phyloP scores from a whole-genome alignment of 2,888 invertebrate species.

The Achlya flavicornis region DNA sequence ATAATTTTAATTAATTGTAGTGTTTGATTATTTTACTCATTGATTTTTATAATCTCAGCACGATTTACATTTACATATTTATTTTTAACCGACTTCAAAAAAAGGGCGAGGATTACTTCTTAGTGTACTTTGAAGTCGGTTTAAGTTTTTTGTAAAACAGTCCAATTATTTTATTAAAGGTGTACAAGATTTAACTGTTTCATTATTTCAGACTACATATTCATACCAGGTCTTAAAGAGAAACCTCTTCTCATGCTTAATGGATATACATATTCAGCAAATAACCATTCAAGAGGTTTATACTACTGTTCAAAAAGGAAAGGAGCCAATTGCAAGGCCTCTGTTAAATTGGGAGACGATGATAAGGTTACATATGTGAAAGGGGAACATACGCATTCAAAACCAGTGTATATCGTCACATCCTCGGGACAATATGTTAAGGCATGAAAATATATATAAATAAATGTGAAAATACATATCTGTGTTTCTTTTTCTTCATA shows the following conservation, averaged over 20 bases:
- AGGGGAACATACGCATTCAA: conserved; percentile 33
- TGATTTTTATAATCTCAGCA: no score
- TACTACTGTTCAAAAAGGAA: conserved; percentile 22
- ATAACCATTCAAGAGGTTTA: conserved; percentile 2
- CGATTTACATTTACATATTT: no score
- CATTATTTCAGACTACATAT: background rate
- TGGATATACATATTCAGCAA: conserved; percentile 1
- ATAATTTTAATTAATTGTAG: no score
- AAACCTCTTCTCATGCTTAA: conserved; percentile 13
- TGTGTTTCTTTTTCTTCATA: no score
- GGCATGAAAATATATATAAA: background rate
- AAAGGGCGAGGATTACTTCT: no score
- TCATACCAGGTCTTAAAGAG: background rate
- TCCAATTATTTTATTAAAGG: background rate
- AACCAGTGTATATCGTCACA: conserved; percentile 33
- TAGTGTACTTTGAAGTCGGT: no score
- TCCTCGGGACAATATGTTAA: conserved; percentile 19
- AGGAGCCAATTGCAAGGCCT: conserved; percentile 27
- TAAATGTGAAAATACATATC: background rate
- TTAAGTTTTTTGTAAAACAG: no score
- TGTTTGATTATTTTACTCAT: no score
- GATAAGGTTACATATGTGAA: conserved; percentile 13
- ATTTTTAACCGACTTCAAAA: no score
- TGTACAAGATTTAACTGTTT: background rate
- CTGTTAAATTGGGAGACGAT: conserved; percentile 22